Conservation (phyloP, 2,888 invertebrate genomes). For the Lepidonotus clava region DNA sequence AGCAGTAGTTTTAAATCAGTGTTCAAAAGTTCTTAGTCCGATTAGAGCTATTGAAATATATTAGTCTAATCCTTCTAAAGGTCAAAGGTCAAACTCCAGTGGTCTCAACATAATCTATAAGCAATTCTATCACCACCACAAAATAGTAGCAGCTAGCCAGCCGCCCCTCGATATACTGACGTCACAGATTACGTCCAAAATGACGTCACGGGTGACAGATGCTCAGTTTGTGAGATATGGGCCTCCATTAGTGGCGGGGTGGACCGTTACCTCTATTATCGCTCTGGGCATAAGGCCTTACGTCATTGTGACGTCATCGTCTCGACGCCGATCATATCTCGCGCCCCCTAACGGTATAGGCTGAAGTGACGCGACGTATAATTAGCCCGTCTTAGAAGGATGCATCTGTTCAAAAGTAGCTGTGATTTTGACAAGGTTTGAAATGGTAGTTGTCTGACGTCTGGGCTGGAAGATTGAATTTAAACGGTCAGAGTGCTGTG, state of each 20-base stretch:
- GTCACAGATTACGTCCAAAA: background rate
- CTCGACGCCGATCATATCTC: slow-evolving; percentile 51
- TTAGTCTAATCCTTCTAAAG: too few species aligned
- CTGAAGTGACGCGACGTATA: background rate
- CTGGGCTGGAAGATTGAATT: background rate
- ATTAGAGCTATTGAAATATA: too few species aligned
- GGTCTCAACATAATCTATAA: too few species aligned
- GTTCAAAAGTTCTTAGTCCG: too few species aligned
- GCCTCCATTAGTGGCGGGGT: slow-evolving; percentile 15
- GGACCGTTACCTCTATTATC: background rate
- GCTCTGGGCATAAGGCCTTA: background rate
- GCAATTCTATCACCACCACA: too few species aligned
- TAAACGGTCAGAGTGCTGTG: background rate
- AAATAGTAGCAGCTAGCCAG: too few species aligned
- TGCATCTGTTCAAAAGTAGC: slow-evolving; percentile 31
- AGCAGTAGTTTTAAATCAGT: too few species aligned
- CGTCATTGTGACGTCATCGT: slow-evolving; percentile 11
- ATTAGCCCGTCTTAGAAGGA: background rate
- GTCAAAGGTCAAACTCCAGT: too few species aligned
- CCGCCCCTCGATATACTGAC: too few species aligned
- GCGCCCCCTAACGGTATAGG: background rate
- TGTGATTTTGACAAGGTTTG: background rate
- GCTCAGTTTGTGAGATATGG: slow-evolving; percentile 41
- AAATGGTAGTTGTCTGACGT: background rate
- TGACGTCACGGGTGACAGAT: slow-evolving; percentile 3